Percentiles rank a stretch among this genome's conserved stretches.
These are phyloP conservation scores for Neogale vison DNA, from an alignment of 2,113 vertebrate species.

Conservation along the genomic window DNA sequence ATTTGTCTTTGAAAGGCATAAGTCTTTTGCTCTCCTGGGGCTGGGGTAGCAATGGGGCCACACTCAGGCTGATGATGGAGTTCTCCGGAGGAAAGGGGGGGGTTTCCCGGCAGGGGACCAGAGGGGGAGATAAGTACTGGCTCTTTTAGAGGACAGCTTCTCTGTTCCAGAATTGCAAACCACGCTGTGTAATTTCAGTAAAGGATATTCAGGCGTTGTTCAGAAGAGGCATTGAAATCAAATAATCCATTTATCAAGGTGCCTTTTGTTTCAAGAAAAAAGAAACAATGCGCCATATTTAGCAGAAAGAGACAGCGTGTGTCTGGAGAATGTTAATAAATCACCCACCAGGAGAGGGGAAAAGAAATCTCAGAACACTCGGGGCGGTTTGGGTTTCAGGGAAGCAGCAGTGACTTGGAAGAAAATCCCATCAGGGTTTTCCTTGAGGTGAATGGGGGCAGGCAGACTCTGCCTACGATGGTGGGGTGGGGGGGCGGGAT, in stretches of 20 bases:
- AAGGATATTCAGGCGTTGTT: not conserved
- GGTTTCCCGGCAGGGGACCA: not conserved
- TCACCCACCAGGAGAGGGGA: not conserved
- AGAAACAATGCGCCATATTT: not conserved
- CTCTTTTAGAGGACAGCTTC: not conserved
- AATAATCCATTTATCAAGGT: conserved; percentile 65
- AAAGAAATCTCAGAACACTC: not conserved
- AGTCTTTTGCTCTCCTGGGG: not conserved
- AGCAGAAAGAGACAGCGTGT: conserved; percentile 29
- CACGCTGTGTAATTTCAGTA: not conserved
- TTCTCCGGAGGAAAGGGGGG: not conserved
- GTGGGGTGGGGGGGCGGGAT: not conserved
- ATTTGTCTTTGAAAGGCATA: not conserved
- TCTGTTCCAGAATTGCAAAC: not conserved
- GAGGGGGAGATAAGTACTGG: not conserved
- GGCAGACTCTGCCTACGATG: not conserved
- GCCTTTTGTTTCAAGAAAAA: conserved; percentile 64
- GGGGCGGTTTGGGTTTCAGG: not conserved
- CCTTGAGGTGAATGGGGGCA: not conserved
- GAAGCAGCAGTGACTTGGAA: not conserved
- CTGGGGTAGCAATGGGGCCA: not conserved
- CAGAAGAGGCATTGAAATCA: conserved; percentile 15
- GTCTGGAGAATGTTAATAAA: conserved; percentile 61
- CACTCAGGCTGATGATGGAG: not conserved
- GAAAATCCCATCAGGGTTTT: not conserved